A percentile compares a stretch with the other conserved stretches of the same genome.
These are phyloP conservation scores for Anaspis maculata DNA, from an alignment of 2,888 invertebrate species.

Conservation along the genomic window DNA sequence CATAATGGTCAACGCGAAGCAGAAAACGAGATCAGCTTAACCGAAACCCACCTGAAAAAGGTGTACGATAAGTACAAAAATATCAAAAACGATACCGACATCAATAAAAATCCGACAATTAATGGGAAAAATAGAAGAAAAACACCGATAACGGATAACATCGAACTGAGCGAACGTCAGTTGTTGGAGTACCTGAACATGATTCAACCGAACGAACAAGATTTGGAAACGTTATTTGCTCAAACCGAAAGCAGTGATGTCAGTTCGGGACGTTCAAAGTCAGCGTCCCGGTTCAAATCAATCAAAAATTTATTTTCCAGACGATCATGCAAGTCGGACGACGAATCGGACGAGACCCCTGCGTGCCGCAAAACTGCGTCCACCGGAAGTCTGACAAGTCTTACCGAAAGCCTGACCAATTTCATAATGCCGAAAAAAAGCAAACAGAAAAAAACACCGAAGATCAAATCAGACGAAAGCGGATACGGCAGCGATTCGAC, in stretches of 20 bases:
- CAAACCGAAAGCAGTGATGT: background rate
- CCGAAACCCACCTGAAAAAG: slow-evolving; percentile 15
- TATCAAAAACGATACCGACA: background rate
- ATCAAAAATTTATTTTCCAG: slow-evolving; percentile 28
- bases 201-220: background rate
- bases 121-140: background rate
- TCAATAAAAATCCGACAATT: background rate
- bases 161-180: background rate
- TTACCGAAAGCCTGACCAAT: slow-evolving; percentile 34
- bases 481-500: slow-evolving; percentile 55
- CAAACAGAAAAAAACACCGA: slow-evolving; percentile 24
- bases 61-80: background rate
- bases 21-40: too few relatives aligned
- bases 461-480: slow-evolving; percentile 46
- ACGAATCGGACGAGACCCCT: slow-evolving; percentile 30
- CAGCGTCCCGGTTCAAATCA: slow-evolving; percentile 13
- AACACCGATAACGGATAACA: background rate
- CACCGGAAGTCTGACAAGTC: slow-evolving; percentile 32
- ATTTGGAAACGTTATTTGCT: background rate
- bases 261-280: too few relatives aligned
- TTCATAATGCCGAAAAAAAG: slow-evolving; percentile 30
- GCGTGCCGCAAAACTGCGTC: slow-evolving; percentile 28
- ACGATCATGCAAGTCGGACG: slow-evolving; percentile 34
- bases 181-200: background rate
- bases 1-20: too few relatives aligned